Evolutionary conservation across 1,140 invertebrate genomes (phyloP).

Genomic region (Subanguina moxae): DNA sequence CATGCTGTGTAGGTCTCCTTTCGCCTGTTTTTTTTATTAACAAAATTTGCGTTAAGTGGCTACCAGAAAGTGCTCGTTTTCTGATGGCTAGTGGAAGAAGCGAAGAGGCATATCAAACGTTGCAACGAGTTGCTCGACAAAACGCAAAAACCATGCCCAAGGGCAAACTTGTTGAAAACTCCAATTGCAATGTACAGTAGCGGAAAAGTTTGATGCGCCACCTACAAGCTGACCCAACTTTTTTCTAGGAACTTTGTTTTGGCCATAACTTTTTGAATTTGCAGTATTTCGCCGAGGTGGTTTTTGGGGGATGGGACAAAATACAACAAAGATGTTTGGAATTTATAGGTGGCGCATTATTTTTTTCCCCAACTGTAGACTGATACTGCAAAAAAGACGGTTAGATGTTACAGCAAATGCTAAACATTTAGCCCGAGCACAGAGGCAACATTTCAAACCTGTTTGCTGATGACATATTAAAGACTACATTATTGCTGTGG

Average conservation of each 20-base stretch:
- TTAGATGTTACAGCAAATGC: conserved; percentile 1
- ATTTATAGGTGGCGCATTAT: too few relatives aligned
- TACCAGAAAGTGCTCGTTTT: conserved; percentile 85
- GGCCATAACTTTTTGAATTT: too few relatives aligned
- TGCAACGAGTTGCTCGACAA: conserved; percentile 78
- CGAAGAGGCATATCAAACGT: conserved; percentile 77
- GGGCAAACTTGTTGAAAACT: conserved; percentile 79
- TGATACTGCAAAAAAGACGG: too few relatives aligned
- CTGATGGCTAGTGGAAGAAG: conserved; percentile 77
- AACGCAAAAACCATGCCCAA: conserved; percentile 83
- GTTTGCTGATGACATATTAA: conserved; percentile 65
- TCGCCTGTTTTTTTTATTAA: background rate
- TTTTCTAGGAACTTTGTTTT: too few relatives aligned
- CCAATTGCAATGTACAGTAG: conserved; percentile 56
- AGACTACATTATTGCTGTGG: conserved; percentile 73
- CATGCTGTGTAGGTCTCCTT: conserved; percentile 60
- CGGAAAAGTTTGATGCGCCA: conserved; percentile 3
- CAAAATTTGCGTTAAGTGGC: conserved; percentile 69
- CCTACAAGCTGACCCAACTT: background rate
- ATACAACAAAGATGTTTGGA: too few relatives aligned
- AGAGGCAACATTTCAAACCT: conserved; percentile 51
- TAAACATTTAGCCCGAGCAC: conserved; percentile 16
- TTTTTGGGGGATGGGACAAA: too few relatives aligned
- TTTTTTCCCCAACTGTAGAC: too few relatives aligned
- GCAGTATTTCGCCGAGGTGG: too few relatives aligned